A percentile compares a stretch with the other conserved stretches of the same genome.
Conservation (phyloP, 2,888 invertebrate genomes). For the Nasonia oneida region DNA sequence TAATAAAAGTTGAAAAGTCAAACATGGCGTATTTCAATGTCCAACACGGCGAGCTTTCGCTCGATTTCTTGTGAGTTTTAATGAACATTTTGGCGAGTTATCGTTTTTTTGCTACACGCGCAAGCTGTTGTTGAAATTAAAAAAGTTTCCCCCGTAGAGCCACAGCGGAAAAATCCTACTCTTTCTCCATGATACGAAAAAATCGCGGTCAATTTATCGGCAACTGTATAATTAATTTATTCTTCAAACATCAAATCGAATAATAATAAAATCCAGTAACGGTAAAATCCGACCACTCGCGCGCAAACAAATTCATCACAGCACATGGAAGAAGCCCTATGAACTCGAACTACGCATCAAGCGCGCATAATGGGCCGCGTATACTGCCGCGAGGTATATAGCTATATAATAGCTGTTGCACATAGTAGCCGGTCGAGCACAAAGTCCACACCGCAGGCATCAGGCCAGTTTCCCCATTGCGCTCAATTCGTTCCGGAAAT, state of each 20-base stretch:
- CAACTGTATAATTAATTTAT: no score
- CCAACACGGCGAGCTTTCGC: not conserved
- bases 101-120: not conserved
- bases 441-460: constrained; percentile 20
- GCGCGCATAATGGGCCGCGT: not conserved
- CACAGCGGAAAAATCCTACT: not conserved
- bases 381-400: not conserved
- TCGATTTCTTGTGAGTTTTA: not conserved
- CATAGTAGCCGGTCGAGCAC: not conserved
- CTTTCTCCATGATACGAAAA: not conserved
- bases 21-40: not conserved
- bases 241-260: no score
- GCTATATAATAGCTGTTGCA: no score
- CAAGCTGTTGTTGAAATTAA: constrained; percentile 2
- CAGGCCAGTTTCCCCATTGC: constrained; percentile 63
- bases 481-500: constrained; percentile 67
- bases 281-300: not conserved
- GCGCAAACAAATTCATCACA: not conserved
- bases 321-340: no score
- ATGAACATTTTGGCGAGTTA: constrained; percentile 7
- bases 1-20: not conserved
- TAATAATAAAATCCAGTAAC: no score
- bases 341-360: not conserved
- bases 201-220: not conserved
- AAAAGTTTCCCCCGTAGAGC: not conserved